Percentiles rank a stretch among this genome's conserved stretches.
These are phyloP conservation scores for Salpingus planirostris DNA, from an alignment of 2,888 invertebrate species.

Conservation along the genomic window DNA sequence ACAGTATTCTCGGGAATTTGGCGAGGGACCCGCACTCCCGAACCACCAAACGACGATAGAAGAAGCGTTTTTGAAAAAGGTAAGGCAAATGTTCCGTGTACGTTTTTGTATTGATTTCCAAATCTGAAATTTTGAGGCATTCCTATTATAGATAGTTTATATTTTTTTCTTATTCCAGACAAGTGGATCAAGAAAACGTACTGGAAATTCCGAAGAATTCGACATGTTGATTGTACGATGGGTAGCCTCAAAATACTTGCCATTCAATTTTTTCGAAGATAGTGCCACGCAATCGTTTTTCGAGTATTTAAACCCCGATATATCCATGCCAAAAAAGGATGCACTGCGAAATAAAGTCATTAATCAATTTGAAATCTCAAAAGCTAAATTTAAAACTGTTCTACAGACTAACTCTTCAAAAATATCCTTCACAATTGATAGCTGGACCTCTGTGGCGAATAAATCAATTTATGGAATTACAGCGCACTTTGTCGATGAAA, in stretches of 20 bases:
- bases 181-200: not conserved
- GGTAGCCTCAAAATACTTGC: not conserved
- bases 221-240: not conserved
- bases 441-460: conserved; percentile 19
- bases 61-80: too few species aligned
- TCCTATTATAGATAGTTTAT: not conserved
- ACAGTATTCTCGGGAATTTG: too few species aligned
- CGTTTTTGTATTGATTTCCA: not conserved
- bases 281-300: not conserved
- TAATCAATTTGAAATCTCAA: not conserved
- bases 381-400: conserved; percentile 5
- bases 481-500: conserved; percentile 18
- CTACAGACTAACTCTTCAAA: conserved; percentile 15
- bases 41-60: too few species aligned
- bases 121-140: not conserved
- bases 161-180: not conserved
- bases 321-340: conserved; percentile 4
- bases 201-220: not conserved
- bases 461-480: conserved; percentile 21
- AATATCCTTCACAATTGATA: conserved; percentile 21
- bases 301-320: not conserved
- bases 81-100: too few species aligned
- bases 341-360: conserved; percentile 5
- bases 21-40: too few species aligned
- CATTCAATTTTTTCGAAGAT: conserved; percentile 4